A percentile compares a stretch with the other conserved stretches of the same genome.
Conservation (phyloP, 2,113 vertebrate genomes). For the Peucedramus taeniatus region DNA sequence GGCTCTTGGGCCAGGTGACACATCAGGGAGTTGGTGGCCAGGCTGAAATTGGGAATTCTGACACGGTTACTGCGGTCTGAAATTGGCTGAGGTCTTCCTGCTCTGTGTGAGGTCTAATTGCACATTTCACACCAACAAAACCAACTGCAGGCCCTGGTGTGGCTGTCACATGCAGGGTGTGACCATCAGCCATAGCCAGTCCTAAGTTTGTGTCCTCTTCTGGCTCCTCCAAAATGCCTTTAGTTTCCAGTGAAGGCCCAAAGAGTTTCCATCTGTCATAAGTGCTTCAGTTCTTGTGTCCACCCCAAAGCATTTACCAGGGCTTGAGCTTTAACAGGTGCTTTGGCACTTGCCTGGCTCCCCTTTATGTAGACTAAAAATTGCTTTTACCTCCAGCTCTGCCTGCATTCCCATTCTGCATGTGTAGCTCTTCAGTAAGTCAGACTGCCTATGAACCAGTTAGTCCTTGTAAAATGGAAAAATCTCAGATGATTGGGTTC, state of each 20-base stretch:
- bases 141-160: background rate
- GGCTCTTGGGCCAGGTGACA: background rate
- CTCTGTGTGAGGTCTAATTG: background rate
- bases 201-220: background rate
- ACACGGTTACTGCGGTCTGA: rapidly evolving
- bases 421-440: background rate
- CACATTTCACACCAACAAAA: background rate
- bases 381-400: background rate
- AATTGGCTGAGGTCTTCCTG: background rate
- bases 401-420: background rate
- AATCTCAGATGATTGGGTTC: background rate
- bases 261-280: rapidly evolving
- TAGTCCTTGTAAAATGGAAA: background rate
- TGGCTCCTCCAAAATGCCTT: background rate
- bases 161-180: background rate
- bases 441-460: background rate
- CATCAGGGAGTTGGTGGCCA: background rate
- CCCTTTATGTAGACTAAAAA: background rate
- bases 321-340: background rate
- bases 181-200: background rate
- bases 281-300: background rate
- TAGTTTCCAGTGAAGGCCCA: background rate
- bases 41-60: background rate
- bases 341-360: background rate
- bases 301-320: background rate